Evolutionary conservation across 2,797 vertebrate species (phyloP), one percentile per base, ranked within the genome.

Genomic region (Spheniscus humboldti): DNA sequence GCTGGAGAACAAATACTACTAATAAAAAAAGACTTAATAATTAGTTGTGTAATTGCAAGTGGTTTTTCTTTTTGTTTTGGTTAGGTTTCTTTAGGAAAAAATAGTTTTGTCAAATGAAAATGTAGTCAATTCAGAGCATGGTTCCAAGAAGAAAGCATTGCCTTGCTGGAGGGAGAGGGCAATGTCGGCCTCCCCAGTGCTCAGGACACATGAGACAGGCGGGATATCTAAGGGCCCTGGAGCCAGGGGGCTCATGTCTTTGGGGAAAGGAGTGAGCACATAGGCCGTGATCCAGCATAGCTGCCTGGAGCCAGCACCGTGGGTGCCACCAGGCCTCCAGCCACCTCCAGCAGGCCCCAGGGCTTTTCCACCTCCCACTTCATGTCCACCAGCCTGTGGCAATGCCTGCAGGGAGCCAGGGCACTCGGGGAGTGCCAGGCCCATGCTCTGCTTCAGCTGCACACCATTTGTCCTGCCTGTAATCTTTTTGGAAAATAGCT

Each of bases 301-400:
- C 48, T 90, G 12, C 30, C 25, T 30, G 28, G 47, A 74, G 10
- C 14, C 0, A 0, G 20, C 8, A 3, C 47, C 6, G 0, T 20
- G 31, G 3, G 12, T 85, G 35, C 24, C 48, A 28, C 35, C 7
- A 6, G 35, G 14, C 30, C 35, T 62, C 27, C 66, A 73, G 39
- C 22, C 28, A 6, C 17, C 25, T 45, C 45, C 87, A 43, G 24
- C 60, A 77, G 52, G 6, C 11, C 3, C 6, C 18, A 11, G 24
- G 24, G 56, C 22, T 64, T 47, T 14, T 62, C 24, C 53, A 27
- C 9, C 24, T 80, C 25, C 41, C 23, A 22, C 2, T 3, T 11
- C 1, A 0, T 1, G 1, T 7, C 76, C 33, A 3, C 22, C n/a
- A 81, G 33, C 33, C 74, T 18, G 2, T 1, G 8, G 56, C 24